phyloP scores from a whole-genome alignment of 2,797 vertebrate genomes.

The Monodelphis domestica region DNA sequence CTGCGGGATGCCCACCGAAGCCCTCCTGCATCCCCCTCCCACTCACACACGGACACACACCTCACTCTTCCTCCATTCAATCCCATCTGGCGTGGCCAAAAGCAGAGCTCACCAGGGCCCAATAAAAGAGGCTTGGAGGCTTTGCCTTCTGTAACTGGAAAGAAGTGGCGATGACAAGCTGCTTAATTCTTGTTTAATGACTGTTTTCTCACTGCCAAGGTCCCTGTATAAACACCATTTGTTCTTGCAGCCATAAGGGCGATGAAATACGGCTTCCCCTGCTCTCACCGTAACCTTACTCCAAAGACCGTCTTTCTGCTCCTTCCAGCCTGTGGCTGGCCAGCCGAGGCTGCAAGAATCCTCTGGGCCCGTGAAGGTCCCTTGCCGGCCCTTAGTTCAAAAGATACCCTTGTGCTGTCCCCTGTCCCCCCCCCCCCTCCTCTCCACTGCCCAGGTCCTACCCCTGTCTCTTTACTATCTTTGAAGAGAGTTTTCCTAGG shows the following conservation, averaged over 20 bases:
- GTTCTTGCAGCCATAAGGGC: conserved; percentile 86
- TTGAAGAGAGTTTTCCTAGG: conserved; percentile 69
- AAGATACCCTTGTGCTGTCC: background rate
- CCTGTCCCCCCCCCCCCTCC: no score
- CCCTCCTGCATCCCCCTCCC: no score
- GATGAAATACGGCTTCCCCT: conserved; percentile 88
- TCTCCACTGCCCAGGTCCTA: background rate
- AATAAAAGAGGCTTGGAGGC: conserved; percentile 85
- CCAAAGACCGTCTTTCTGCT: conserved; percentile 79
- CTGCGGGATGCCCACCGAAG: no score
- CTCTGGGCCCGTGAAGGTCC: conserved; percentile 66
- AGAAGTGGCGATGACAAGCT: conserved; percentile 88
- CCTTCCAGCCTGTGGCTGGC: conserved; percentile 71
- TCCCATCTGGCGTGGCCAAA: conserved; percentile 81
- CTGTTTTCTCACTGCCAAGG: conserved; percentile 91
- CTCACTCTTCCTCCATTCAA: conserved; percentile 74
- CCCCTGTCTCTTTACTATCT: conserved; percentile 63
- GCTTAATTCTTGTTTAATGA: conserved; percentile 92
- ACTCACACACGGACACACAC: background rate
- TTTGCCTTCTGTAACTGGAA: conserved; percentile 85
- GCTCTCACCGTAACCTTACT: conserved; percentile 90
- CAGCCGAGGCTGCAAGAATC: conserved; percentile 70
- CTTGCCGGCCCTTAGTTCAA: conserved; percentile 65
- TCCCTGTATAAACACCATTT: conserved; percentile 90
- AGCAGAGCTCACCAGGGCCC: conserved; percentile 85